Evolutionary conservation across 2,113 vertebrate species (phyloP), one percentile per base, ranked within the genome.

Genomic region (Cephalopholis sonnerati): DNA sequence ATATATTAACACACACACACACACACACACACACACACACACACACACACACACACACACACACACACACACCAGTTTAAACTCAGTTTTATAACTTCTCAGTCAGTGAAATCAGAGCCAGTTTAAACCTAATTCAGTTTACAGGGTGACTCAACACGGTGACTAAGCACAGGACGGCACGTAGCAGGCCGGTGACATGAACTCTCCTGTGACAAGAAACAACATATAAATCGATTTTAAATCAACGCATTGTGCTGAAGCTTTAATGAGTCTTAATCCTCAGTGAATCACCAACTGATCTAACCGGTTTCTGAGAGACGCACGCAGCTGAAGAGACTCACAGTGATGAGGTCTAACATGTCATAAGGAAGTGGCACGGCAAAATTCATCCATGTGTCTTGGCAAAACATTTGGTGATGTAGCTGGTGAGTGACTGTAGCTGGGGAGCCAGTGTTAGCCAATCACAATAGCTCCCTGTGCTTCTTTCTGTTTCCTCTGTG

Each of bases 111-210:
- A 89, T 84, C 67, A 54, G 64, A 22, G 54, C 66, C 73, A 2
- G 87, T 89, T 76, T 73, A 63, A 79, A 39, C 41, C 76, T 12
- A 61, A 84, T 82, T 80, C 65, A 55, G 32, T 77, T 79, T 69
- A 55, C 17, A 41, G 16, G 39, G 65, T 87, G 87, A 89, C 54
- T 86, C 74, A 64, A 64, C 24, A 0, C 8, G 51, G 51, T 58
- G 68, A 69, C 55, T 74, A 25, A 36, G 77, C 62, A 51, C 13
- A n/a, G 32, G 12, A 79, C 50, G 4, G 17, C 46, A 32, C 2
- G 41, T 20, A 25, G 46, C 41, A 63, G 22, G 61, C 12, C 10
- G 0, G 25, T 20, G 16, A n/a, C 11, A 74, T 17, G 25, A 22
- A 2, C 0, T 22, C 57, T 36, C 1, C 51, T 48, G 59, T 11